These are phyloP conservation scores for Acropternis orthonyx DNA, from an alignment of 2,797 vertebrate species.

Conservation along the genomic window DNA sequence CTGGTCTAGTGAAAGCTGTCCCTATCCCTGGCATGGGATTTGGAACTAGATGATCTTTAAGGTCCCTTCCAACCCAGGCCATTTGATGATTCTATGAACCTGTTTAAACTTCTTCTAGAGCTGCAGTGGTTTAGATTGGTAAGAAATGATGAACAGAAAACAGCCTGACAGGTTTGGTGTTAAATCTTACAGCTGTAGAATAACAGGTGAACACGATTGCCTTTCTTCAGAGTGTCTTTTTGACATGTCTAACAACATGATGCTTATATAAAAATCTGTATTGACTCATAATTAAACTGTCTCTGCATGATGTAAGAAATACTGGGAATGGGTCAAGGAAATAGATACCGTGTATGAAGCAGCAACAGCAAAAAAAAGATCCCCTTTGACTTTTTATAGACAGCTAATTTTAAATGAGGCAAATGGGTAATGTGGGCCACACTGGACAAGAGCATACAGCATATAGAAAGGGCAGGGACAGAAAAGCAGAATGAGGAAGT, in stretches of 20 bases:
- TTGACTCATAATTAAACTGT: not conserved
- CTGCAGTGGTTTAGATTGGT: not conserved
- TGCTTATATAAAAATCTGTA: not conserved
- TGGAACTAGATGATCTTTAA: not conserved
- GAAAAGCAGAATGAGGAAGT: not conserved
- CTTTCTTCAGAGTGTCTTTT: not conserved
- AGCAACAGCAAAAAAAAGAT: not conserved
- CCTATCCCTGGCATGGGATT: not conserved
- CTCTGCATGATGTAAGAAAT: not conserved
- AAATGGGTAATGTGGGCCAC: rapidly evolving
- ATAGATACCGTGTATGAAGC: not conserved
- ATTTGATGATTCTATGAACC: not conserved
- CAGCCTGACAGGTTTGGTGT: not conserved
- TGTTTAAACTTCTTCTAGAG: not conserved
- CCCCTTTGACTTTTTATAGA: not conserved
- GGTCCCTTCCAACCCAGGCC: not conserved
- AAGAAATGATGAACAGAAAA: not conserved
- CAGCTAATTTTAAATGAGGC: not conserved
- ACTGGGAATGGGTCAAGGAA: not conserved
- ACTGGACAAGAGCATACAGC: not conserved
- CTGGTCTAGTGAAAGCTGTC: not conserved
- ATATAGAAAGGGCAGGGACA: not conserved
- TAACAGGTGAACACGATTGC: not conserved
- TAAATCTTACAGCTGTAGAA: not conserved
- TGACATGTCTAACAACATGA: not conserved